phyloP scores from a whole-genome alignment of 1,140 invertebrate species.

The Aethina tumida region DNA sequence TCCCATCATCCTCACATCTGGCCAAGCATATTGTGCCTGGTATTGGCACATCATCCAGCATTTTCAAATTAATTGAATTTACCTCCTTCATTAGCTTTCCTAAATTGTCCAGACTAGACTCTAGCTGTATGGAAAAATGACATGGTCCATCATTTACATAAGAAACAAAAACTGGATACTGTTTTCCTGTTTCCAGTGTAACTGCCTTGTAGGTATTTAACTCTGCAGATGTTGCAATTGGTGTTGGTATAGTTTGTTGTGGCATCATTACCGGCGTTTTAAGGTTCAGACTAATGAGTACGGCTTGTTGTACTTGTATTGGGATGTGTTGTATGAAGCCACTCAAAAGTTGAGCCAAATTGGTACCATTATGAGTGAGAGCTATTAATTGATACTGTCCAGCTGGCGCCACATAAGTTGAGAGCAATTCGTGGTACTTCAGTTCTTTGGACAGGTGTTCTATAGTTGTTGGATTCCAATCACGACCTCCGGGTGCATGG shows the following conservation, averaged over 20 bases:
- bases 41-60: constrained; percentile 49
- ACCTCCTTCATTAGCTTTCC: constrained; percentile 57
- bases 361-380: constrained; percentile 15
- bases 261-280: constrained; percentile 4
- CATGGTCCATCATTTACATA: constrained; percentile 65
- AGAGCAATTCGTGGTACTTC: constrained; percentile 23
- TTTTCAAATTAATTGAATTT: constrained; percentile 44
- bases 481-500: constrained; percentile 20
- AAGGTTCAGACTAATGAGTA: constrained; percentile 20
- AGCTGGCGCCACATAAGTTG: constrained; percentile 19
- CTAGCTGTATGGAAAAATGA: constrained; percentile 60
- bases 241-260: constrained; percentile 1
- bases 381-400: constrained; percentile 20
- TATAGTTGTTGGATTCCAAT: constrained; percentile 23
- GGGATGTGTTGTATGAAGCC: constrained; percentile 23
- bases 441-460: constrained; percentile 26
- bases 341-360: constrained; percentile 12
- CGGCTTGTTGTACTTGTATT: constrained; percentile 23
- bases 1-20: constrained; percentile 50
- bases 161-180: constrained; percentile 59
- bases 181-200: constrained; percentile 35
- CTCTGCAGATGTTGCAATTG: constrained; percentile 6
- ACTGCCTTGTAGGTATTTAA: constrained; percentile 25
- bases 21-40: constrained; percentile 63
- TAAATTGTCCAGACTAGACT: constrained; percentile 44